A percentile compares a stretch with the other conserved stretches of the same genome.
Evolutionary conservation across 2,888 invertebrate genomes (phyloP).

Genomic region (Amiota communis): DNA sequence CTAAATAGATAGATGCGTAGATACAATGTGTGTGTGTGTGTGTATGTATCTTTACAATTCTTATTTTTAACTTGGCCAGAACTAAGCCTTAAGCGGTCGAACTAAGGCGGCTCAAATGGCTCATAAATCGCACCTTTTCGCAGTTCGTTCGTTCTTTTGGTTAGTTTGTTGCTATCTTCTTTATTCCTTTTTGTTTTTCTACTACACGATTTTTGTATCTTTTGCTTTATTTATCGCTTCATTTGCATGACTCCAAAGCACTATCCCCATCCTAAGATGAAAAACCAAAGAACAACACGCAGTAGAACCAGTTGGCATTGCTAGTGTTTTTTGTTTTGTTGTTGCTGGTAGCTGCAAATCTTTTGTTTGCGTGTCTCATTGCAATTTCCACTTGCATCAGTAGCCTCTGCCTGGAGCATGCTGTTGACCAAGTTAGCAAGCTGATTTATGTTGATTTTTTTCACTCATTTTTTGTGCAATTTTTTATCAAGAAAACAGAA

Average conservation of each 20-base stretch:
- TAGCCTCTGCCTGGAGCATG: constrained; percentile 37
- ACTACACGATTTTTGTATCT: constrained; percentile 10
- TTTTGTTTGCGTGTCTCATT: constrained; percentile 54
- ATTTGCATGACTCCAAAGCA: constrained; percentile 52
- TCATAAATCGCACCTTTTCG: constrained; percentile 49
- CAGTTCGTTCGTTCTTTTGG: constrained; percentile 21
- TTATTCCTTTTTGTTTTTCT: constrained; percentile 17
- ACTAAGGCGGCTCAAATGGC: constrained; percentile 34
- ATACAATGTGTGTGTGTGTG: constrained; percentile 8
- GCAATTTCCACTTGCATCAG: constrained; percentile 47
- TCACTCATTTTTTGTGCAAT: too few species aligned
- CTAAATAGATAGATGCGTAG: constrained; percentile 9
- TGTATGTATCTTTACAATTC: neutral
- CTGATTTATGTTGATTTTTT: constrained; percentile 39
- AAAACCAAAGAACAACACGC: constrained; percentile 9
- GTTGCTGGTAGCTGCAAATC: constrained; percentile 43
- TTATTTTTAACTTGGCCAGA: neutral
- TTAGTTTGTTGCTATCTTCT: constrained; percentile 7
- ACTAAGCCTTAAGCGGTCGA: neutral
- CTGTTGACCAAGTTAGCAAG: constrained; percentile 22
- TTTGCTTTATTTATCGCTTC: constrained; percentile 53
- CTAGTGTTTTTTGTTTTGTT: constrained; percentile 48
- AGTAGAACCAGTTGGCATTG: constrained; percentile 31
- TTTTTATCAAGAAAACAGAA: neutral
- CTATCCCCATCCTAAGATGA: neutral